Evolutionary conservation across 2,797 vertebrate species (phyloP), one percentile per base, ranked within the genome.

Genomic region (Myioborus miniatus): DNA sequence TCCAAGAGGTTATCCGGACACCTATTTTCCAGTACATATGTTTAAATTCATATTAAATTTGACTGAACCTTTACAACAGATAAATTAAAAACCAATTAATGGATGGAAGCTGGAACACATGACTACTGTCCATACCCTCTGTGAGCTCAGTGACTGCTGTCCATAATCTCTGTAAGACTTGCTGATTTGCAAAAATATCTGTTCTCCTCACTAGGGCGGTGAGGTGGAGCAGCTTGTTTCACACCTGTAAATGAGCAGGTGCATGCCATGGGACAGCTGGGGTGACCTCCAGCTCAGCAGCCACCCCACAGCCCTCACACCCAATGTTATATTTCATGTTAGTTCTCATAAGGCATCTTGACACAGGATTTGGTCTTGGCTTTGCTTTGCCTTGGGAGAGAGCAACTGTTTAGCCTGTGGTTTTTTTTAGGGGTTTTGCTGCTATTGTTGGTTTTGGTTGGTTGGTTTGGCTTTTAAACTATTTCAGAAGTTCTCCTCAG

Each of bases 261-360:
- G 0, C 36, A 6, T 6, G 23, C 23, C 53, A 32, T 1, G 0
- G 26, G n/a, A 46, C 12, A 56, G 15, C 30, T 16, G 36, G 22
- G 27, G 36, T 16, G 30, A 79, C 22, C 24, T 69, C 55, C 60
- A 50, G n/a, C 69, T 68, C 65, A 44, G n/a, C 2, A 86, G 80
- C 44, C n/a, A 30, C 12, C 30, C 26, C 24, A 37, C 17, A 46
- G 44, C 18, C 62, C 27, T 39, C 24, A 47, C 1, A 29, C 6
- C n/a, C 12, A 13, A 6, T 0, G 1, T 6, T 56, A 2, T 34
- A n/a, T 19, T 81, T 75, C 55, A 37, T 4, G 3, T 4, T 12
- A 7, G 15, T 29, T 94, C 39, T 36, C 68, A 53, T 36, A 17
- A 47, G 5, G 7, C 8, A 32, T 21, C 43, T 69, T n/a, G 10